These are phyloP conservation scores for Pedetes capensis DNA, from an alignment of 2,113 vertebrate species.

Conservation along the genomic window DNA sequence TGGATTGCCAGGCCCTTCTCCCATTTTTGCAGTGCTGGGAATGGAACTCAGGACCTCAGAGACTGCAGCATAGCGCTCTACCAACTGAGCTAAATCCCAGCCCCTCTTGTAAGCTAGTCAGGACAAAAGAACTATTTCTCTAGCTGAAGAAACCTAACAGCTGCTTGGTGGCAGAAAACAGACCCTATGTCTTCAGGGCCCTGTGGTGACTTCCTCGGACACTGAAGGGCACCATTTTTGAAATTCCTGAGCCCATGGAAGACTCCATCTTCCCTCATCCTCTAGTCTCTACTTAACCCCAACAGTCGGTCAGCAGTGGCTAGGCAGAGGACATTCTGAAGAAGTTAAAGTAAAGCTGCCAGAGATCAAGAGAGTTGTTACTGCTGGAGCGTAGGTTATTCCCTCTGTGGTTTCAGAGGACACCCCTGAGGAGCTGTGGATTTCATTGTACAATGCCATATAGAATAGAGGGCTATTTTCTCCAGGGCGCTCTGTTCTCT, in stretches of 20 bases:
- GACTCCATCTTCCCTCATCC: background rate
- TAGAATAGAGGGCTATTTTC: background rate
- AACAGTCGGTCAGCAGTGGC: background rate
- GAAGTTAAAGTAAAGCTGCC: background rate
- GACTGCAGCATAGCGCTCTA: no score
- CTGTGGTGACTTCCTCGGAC: background rate
- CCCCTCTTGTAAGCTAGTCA: background rate
- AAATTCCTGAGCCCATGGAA: background rate
- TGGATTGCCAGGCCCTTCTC: no score
- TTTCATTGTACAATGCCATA: background rate
- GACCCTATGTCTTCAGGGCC: background rate
- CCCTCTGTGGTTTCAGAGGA: background rate
- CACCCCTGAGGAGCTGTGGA: background rate
- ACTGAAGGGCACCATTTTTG: fast-evolving
- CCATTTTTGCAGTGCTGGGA: no score
- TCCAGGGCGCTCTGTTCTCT: background rate
- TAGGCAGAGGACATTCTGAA: background rate
- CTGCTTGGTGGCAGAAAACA: background rate
- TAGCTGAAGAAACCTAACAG: background rate
- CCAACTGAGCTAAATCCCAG: no score
- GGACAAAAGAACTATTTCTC: background rate
- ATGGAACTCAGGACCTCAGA: no score
- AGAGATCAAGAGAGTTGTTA: background rate
- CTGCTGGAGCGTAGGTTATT: background rate
- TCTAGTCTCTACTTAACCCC: background rate